phyloP scores from a whole-genome alignment of 2,113 vertebrate genomes.

The Himantopus leucocephalus region DNA sequence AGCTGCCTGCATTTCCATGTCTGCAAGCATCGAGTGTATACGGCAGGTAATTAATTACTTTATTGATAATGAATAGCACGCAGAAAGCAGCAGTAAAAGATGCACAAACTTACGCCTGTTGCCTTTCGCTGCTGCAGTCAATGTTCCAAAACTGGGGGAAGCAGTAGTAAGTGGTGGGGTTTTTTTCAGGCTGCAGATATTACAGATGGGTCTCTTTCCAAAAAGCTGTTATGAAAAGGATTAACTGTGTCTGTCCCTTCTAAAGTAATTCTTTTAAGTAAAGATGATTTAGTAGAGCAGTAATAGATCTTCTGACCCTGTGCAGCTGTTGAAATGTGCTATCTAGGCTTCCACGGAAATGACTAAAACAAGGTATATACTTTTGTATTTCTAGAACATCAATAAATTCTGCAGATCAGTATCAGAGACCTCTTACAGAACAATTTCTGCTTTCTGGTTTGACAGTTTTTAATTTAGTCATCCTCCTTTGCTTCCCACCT shows the following conservation, averaged over 20 bases:
- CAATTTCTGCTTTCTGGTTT: background rate
- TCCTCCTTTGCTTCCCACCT: conserved; percentile 25
- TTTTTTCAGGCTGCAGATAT: background rate
- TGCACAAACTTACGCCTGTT: background rate
- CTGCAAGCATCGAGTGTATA: background rate
- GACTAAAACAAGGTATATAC: background rate
- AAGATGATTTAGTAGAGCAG: background rate
- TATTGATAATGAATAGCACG: background rate
- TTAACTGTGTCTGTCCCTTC: background rate
- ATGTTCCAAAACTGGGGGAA: background rate
- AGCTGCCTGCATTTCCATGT: background rate
- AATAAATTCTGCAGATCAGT: background rate
- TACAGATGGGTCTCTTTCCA: background rate
- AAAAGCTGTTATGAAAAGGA: conserved; percentile 3
- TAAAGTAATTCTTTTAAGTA: background rate
- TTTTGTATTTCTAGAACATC: background rate
- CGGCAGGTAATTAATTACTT: conserved; percentile 34
- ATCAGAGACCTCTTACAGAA: background rate
- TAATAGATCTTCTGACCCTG: background rate
- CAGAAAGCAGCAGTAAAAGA: background rate
- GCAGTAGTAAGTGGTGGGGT: background rate
- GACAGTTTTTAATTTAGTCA: conserved; percentile 46
- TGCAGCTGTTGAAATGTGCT: background rate
- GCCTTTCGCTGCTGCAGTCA: background rate
- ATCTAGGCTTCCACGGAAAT: background rate